phyloP scores from a whole-genome alignment of 2,797 vertebrate species.

The Urosaurus nigricauda region DNA sequence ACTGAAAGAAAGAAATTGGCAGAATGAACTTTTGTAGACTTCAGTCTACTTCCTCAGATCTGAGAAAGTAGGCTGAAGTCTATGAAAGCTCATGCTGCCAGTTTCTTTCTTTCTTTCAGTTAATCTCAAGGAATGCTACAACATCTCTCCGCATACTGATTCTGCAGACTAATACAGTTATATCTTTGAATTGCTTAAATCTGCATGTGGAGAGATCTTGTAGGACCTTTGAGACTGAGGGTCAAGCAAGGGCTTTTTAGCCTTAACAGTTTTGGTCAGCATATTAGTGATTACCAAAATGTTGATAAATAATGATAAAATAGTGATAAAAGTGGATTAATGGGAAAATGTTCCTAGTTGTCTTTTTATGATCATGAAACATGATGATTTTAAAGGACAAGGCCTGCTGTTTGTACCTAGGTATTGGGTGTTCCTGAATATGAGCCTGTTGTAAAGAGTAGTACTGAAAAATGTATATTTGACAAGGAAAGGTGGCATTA shows the following conservation, averaged over 20 bases:
- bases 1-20: no score
- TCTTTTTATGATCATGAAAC: conserved; percentile 19
- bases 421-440: background rate
- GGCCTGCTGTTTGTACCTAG: background rate
- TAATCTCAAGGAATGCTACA: no score
- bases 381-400: conserved; percentile 18
- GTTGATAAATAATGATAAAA: background rate
- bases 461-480: conserved; percentile 37
- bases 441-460: conserved; percentile 16
- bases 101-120: no score
- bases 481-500: background rate
- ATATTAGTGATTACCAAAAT: conserved; percentile 7
- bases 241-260: background rate
- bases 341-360: background rate
- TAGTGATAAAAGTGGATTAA: background rate
- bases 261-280: background rate
- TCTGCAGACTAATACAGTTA: no score
- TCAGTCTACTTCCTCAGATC: no score
- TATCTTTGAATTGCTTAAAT: no score
- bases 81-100: no score
- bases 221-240: no score
- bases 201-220: no score
- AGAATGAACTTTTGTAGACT: no score
- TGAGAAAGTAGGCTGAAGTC: no score
- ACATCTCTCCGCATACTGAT: no score